Conservation (phyloP, 2,113 vertebrate species). For the Fukomys damarensis region DNA sequence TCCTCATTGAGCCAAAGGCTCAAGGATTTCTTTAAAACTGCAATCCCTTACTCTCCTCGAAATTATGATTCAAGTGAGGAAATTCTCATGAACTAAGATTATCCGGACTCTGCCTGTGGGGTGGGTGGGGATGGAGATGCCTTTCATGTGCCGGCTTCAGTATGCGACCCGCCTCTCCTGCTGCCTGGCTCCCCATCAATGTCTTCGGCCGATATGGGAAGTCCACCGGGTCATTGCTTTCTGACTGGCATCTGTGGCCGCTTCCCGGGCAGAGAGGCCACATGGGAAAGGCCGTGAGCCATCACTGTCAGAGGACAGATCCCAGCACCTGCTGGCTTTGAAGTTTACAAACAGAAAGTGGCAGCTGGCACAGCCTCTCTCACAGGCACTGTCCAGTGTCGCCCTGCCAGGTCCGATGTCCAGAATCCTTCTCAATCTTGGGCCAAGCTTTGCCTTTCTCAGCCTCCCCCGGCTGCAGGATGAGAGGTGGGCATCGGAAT, state of each 20-base stretch:
- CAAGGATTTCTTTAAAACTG: constrained; percentile 24
- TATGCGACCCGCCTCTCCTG: not conserved
- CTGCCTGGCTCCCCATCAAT: constrained; percentile 37
- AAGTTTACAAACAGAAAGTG: constrained; percentile 46
- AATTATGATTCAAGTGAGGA: constrained; percentile 39
- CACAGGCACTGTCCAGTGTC: not conserved
- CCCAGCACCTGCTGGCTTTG: constrained; percentile 59
- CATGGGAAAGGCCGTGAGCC: constrained; percentile 47
- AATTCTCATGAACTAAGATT: not conserved
- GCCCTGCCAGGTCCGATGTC: not conserved
- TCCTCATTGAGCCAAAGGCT: constrained; percentile 34
- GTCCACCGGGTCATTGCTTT: constrained; percentile 76
- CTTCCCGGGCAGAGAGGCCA: not conserved
- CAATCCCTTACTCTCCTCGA: not conserved
- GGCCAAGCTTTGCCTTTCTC: not conserved
- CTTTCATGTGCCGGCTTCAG: not conserved
- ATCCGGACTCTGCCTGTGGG: not conserved
- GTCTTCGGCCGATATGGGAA: constrained; percentile 47
- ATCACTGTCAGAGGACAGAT: constrained; percentile 72
- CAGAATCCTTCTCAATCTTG: not conserved
- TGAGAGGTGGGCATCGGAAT: not conserved
- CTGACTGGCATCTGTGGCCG: constrained; percentile 76
- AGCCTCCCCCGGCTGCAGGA: not conserved
- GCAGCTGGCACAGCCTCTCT: not conserved
- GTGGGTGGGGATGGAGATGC: not conserved